Percentiles rank a stretch among this genome's conserved stretches.
Conservation (phyloP, 2,888 invertebrate genomes). For the Dicyrtoma fusca region DNA sequence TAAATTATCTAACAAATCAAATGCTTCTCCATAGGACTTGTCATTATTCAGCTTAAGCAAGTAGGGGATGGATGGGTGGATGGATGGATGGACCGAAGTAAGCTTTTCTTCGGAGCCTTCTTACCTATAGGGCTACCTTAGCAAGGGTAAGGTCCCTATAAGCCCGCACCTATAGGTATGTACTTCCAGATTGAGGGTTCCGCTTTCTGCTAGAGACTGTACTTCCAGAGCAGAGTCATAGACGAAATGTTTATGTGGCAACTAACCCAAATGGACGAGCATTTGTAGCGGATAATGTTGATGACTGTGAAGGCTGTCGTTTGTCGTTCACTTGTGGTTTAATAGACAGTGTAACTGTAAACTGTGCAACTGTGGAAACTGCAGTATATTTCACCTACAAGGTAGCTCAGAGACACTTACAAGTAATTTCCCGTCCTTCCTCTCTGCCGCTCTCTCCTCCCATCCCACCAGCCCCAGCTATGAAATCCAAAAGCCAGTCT, state of each 20-base stretch:
- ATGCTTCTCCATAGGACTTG: conserved; percentile 5
- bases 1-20: conserved; percentile 8
- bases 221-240: not conserved
- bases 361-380: too few species aligned
- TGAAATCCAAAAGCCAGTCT: not conserved
- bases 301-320: conserved; percentile 14
- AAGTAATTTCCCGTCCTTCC: conserved; percentile 1
- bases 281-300: conserved; percentile 19
- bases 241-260: conserved; percentile 26
- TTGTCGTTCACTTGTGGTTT: not conserved
- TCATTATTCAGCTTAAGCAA: too few species aligned
- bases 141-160: too few species aligned
- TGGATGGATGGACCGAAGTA: too few species aligned
- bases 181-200: too few species aligned
- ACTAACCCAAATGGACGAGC: conserved; percentile 11
- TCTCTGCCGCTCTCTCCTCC: not conserved
- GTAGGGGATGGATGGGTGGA: too few species aligned
- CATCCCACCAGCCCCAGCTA: not conserved
- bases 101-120: too few species aligned
- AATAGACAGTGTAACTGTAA: too few species aligned
- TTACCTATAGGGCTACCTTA: too few species aligned
- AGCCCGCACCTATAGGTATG: too few species aligned
- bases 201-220: not conserved
- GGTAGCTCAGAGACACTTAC: not conserved
- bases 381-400: too few species aligned